A percentile compares a stretch with the other conserved stretches of the same genome.
These are phyloP conservation scores for Colossoma macropomum DNA, from an alignment of 2,113 vertebrate species.

Conservation along the genomic window DNA sequence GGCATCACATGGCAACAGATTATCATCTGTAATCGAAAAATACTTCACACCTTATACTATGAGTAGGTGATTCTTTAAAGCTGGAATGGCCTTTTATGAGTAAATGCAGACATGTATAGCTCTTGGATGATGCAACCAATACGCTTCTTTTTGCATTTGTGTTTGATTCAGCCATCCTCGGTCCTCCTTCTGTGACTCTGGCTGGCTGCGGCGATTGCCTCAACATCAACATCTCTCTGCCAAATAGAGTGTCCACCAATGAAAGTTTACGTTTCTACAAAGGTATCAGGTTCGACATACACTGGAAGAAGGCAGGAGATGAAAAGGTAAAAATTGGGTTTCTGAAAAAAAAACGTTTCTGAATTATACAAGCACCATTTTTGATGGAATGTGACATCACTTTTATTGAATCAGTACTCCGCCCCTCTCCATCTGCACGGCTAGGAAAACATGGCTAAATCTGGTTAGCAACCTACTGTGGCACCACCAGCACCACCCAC, in stretches of 20 bases:
- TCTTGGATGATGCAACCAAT: not conserved
- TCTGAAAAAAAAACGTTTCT: not conserved
- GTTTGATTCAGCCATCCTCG: slow-evolving; percentile 41
- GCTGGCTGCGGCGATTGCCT: slow-evolving; percentile 46
- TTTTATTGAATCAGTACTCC: no score
- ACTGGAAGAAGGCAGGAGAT: slow-evolving; percentile 18
- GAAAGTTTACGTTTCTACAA: not conserved
- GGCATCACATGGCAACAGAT: slow-evolving; percentile 28
- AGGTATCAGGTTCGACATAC: not conserved
- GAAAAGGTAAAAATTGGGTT: slow-evolving; percentile 18
- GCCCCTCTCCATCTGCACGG: no score
- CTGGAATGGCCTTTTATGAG: not conserved
- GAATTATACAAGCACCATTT: no score
- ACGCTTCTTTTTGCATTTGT: not conserved
- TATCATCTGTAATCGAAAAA: not conserved
- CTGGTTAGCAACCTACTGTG: no score
- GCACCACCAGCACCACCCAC: no score
- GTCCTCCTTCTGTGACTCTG: slow-evolving; percentile 31
- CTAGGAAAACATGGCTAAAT: no score
- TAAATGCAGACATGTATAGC: not conserved
- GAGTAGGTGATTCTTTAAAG: slow-evolving; percentile 38
- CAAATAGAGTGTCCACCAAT: not conserved
- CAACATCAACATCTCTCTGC: slow-evolving; percentile 42
- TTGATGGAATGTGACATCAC: no score
- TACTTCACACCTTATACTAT: not conserved